These are phyloP conservation scores for Erpornis zantholeuca DNA, from an alignment of 2,113 vertebrate species.

Conservation along the genomic window DNA sequence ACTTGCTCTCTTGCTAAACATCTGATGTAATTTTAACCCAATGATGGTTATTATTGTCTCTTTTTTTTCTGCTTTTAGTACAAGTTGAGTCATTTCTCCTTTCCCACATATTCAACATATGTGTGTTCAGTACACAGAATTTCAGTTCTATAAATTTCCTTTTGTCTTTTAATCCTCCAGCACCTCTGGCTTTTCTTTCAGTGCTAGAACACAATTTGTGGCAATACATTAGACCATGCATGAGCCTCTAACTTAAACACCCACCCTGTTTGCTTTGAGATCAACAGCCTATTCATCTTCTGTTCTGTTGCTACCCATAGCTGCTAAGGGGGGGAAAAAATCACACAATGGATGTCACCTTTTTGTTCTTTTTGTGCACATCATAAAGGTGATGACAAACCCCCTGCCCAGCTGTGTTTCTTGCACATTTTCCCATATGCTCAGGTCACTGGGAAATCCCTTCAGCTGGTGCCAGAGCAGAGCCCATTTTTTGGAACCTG, in stretches of 20 bases:
- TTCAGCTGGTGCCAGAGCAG: neutral
- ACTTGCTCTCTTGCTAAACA: neutral
- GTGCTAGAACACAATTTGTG: neutral
- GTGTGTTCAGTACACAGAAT: neutral
- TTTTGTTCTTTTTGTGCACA: neutral
- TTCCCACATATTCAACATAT: neutral
- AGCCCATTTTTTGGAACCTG: accelerated
- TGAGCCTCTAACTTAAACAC: neutral
- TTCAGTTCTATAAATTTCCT: neutral
- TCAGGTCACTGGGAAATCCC: neutral
- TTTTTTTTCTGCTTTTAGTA: neutral
- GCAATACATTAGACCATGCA: neutral
- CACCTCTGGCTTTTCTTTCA: neutral
- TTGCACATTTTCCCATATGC: neutral
- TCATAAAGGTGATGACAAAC: neutral
- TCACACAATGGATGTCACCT: neutral
- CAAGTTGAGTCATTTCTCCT: neutral
- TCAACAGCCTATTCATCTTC: conserved; percentile 11
- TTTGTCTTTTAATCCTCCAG: neutral
- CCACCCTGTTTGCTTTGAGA: neutral
- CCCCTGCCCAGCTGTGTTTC: neutral
- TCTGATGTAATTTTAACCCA: neutral
- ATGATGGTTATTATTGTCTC: neutral
- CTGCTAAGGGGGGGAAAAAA: neutral
- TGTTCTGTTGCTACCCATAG: neutral